Base-by-base conservation (phyloP, 2,797 vertebrate species). In the Paguma larvata region DNA sequence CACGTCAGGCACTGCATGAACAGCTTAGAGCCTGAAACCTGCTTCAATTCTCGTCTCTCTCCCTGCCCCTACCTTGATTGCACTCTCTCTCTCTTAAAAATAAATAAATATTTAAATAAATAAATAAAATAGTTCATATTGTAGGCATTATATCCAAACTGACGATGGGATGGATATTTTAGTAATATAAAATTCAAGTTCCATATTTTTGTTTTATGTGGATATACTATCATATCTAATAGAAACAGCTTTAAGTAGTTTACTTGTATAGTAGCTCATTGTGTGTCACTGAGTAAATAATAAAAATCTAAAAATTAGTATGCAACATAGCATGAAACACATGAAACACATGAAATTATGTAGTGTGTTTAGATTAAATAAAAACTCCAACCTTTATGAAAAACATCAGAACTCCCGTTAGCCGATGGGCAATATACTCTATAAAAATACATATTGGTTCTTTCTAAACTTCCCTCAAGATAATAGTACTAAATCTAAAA, bases 381-480 rank as follows among this genome's bases (percentile, higher is more conserved):
- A 82, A 93, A 79, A 65, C 46, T 68, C 34, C 5, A 87, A 1
- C 10, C 30, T 91, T 84, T 46, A 30, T 83, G 46, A 92, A 95
- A 95, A 94, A 51, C 46, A 62, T n/a, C 67, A 67, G 27, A 86
- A 80, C 14, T 95, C 23, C 30, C 25, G 85, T 86, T 53, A 85
- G 63, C 38, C 51, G 56, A 70, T 88, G 41, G 67, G 16, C 5
- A 82, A 1, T 87, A 72, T 80, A 78, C 19, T 79, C 4, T 62
- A 48, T 91, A 59, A 62, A 62, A 82, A 32, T 62, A 25, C 3
- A 32, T n/a, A 56, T 44, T 67, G 10, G 8, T 84, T 95, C 27
- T 92, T 92, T 94, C 48, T 93, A 30, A 97, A 91, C 15, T 87
- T 95, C 30, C 75, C 30, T 92, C 63, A 91, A 41, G 41, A 15